Base-by-base conservation (phyloP, 2,888 invertebrate genomes). In the Malachius bipustulatus region DNA sequence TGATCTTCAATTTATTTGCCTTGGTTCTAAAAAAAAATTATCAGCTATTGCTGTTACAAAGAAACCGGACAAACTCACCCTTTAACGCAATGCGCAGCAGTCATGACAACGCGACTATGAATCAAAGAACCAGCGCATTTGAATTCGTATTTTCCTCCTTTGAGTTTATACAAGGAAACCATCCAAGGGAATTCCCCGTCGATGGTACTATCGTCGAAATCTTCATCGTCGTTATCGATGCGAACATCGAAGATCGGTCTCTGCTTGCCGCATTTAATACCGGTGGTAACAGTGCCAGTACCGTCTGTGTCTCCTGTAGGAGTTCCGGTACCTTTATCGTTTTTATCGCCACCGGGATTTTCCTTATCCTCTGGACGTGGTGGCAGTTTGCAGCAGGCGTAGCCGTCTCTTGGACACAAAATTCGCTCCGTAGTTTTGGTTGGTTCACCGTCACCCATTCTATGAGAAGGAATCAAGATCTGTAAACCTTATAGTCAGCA, bases 121-220 rank as follows among this genome's bases (percentile, higher is more conserved):
- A 85, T 82, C 10, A 87, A 62, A 1, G 83, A 74, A 0, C 82
- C 84, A 0, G 83, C 84, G 19, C 83, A 83, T 10, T 35, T 36
- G 31, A 36, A 38, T 28, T 32, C 12, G 57, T 80, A 84, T 8
- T 72, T 57, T 41, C 69, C 66, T 8, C 70, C 50, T 50, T 9
- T 28, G 4, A 9, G 8, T 11, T 12, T 28, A 19, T 19, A 19
- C n/a, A 19, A 6, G n/a, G 24, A 6, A 19, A 19, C 24, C n/a
- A 19, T 19, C 24, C 24, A 19, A 19, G 24, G 24, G 24, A 19
- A 19, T n/a, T 19, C 24, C 24, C 24, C 24, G 6, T 19, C 24
- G 6, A 19, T 19, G 6, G 24, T 19, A 19, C 6, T 8, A 8
- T n/a, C 24, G n/a, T n/a, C n/a, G n/a, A 19, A 19, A 6, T 8